Conservation (phyloP, 1,140 invertebrate genomes). For the Reticulitermes speratus region DNA sequence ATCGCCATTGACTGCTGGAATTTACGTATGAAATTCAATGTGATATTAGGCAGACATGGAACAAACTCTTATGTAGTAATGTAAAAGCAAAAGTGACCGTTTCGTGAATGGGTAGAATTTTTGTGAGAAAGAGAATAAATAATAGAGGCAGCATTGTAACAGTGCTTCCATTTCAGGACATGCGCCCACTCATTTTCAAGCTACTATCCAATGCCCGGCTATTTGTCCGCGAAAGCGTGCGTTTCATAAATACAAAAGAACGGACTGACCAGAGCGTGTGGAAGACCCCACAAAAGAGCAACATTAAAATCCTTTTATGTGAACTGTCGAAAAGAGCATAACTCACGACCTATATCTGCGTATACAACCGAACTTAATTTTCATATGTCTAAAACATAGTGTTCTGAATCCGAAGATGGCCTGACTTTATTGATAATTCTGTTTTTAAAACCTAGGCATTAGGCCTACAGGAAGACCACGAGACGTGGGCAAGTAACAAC, state of each 20-base stretch:
- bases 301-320: neutral
- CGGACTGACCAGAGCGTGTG: neutral
- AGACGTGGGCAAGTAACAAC: no score
- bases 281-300: neutral
- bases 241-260: neutral
- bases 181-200: slow-evolving; percentile 4
- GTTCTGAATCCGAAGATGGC: neutral
- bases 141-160: neutral
- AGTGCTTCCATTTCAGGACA: neutral
- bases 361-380: neutral
- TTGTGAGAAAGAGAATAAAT: neutral
- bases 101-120: neutral
- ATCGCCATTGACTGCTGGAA: no score
- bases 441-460: neutral
- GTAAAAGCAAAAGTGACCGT: neutral
- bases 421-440: neutral
- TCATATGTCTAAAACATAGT: neutral
- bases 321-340: slow-evolving; percentile 13
- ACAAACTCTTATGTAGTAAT: neutral
- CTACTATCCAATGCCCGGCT: neutral
- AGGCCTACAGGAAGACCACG: no score
- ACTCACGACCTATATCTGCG: neutral
- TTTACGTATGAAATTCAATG: no score
- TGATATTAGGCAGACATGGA: neutral
- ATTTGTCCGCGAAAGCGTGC: slow-evolving; percentile 1